Evolutionary conservation across 2,888 invertebrate genomes (phyloP), one percentile per base, ranked within the genome.

Genomic region (Coleophora flavipennella): DNA sequence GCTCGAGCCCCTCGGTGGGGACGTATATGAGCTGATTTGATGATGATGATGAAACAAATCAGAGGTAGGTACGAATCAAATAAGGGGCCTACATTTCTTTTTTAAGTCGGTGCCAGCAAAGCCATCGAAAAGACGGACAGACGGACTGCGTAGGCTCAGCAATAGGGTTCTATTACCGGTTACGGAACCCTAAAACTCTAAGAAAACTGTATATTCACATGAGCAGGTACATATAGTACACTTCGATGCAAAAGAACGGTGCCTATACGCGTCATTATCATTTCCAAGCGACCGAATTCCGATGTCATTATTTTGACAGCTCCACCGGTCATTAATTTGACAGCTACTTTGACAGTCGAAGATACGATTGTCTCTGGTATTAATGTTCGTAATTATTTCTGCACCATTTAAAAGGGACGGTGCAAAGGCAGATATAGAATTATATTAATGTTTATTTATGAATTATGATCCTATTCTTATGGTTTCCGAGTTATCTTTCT

Each of bases 251-350:
- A 20, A 25, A 26, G 26, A 26, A 34, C 49, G 56, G 51, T 47
- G 50, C 44, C 20, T 20, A 20, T 20, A 20, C 6, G 20, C 20
- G 20, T 20, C 3, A 20, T 20, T 78, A 77, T 78, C 76, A 67
- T 62, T 79, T 80, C 79, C 75, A 50, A 54, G 49, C 59, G 69
- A 67, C 43, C 72, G 68, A 51, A 37, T 62, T 54, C 48, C 53
- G 57, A 61, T 59, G 67, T 72, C 80, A 71, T 80, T 78, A 75
- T 66, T 57, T 58, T 56, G 58, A 61, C 50, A 55, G 53, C 51
- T 57, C 54, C 62, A 69, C 61, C 65, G 55, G 63, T 68, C 69
- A 73, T 77, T 76, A 69, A 68, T 70, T 74, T 74, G 74, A 74
- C 73, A 69, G 59, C 49, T 56, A 61, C 59, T 69, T 69, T 69